A percentile compares a stretch with the other conserved stretches of the same genome.
Evolutionary conservation across 2,888 invertebrate species (phyloP).

Genomic region (Rambutsinella grinnellia): DNA sequence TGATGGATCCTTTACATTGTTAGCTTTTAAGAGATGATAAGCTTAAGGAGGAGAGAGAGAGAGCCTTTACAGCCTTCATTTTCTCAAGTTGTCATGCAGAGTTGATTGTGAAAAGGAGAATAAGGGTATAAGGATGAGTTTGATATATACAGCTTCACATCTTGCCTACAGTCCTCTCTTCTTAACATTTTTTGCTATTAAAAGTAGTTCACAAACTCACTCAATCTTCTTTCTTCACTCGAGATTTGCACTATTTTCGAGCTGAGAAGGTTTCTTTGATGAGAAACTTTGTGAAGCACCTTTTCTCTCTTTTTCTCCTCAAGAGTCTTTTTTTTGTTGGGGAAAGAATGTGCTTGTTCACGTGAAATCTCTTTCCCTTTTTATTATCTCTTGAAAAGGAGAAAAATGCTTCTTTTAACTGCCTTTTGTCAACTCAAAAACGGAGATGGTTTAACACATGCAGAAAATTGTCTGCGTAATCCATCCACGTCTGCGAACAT

Average conservation of each 20-base stretch:
- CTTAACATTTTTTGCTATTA: background rate
- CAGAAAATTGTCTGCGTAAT: background rate
- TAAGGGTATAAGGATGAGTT: no score
- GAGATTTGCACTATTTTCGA: background rate
- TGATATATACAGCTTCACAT: no score
- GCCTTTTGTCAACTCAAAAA: background rate
- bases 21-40: constrained; percentile 11
- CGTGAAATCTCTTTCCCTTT: constrained; percentile 26
- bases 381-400: background rate
- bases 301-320: background rate
- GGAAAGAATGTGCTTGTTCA: constrained; percentile 20
- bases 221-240: background rate
- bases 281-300: background rate
- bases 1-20: constrained; percentile 5
- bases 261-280: background rate
- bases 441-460: background rate
- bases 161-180: no score
- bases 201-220: no score
- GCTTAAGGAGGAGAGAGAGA: background rate
- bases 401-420: background rate
- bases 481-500: background rate
- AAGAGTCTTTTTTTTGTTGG: background rate
- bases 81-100: constrained; percentile 34
- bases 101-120: background rate
- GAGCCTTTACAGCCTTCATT: constrained; percentile 27